Evolutionary conservation across 2,797 vertebrate genomes (phyloP).

Genomic region (Florisuga fusca): DNA sequence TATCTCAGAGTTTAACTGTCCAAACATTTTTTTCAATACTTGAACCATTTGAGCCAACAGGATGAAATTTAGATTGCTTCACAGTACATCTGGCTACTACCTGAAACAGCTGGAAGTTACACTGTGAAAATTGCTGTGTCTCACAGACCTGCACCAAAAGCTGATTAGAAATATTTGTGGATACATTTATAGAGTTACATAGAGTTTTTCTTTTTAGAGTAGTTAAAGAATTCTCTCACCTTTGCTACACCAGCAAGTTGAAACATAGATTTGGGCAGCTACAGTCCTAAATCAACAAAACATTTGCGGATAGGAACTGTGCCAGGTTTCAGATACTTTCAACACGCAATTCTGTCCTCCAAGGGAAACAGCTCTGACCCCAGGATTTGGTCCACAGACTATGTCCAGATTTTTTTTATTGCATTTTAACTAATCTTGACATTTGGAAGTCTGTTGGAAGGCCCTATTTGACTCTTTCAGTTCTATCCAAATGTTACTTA

Average conservation of each 20-base stretch:
- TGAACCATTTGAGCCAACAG: not conserved
- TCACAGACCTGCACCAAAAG: not conserved
- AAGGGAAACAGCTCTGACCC: not conserved
- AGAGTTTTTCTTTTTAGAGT: not conserved
- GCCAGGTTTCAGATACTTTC: not conserved
- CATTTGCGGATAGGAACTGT: not conserved
- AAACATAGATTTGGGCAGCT: not conserved
- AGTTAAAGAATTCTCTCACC: not conserved
- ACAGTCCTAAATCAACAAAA: not conserved
- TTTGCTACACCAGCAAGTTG: not conserved
- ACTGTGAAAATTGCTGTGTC: not conserved
- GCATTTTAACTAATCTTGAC: slow-evolving; percentile 34
- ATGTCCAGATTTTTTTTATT: not conserved
- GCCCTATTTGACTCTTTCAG: not conserved
- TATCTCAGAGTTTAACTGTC: not conserved
- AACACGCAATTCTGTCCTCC: not conserved
- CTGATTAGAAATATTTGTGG: not conserved
- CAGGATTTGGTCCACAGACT: not conserved
- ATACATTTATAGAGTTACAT: not conserved
- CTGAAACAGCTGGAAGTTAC: not conserved
- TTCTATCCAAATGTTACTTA: not conserved
- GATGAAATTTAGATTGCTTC: not conserved
- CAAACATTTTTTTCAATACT: not conserved
- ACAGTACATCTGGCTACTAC: not conserved
- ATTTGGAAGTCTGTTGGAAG: slow-evolving; percentile 37